These are phyloP conservation scores for Drosophila cracens DNA, from an alignment of 2,888 invertebrate species.

Conservation along the genomic window DNA sequence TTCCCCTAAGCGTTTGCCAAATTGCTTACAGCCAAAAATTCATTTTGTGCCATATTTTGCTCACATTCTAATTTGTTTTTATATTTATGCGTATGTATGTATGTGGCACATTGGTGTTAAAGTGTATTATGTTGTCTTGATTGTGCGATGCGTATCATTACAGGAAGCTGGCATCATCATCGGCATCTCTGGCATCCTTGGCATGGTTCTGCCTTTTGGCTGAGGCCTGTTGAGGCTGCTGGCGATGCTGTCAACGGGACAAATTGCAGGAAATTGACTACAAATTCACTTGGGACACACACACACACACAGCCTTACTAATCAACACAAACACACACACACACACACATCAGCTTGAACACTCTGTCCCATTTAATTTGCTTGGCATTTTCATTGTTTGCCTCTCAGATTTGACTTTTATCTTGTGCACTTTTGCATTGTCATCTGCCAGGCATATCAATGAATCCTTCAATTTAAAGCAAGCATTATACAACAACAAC, in stretches of 20 bases:
- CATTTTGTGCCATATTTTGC: constrained; percentile 63
- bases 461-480: constrained; percentile 24
- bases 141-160: constrained; percentile 73
- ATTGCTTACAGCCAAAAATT: constrained; percentile 58
- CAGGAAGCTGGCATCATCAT: constrained; percentile 55
- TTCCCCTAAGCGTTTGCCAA: constrained; percentile 63
- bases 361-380: constrained; percentile 33
- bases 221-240: constrained; percentile 1
- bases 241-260: constrained; percentile 48
- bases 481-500: not conserved
- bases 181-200: constrained; percentile 17
- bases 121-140: constrained; percentile 73
- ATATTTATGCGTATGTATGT: constrained; percentile 40
- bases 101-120: constrained; percentile 34
- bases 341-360: constrained; percentile 12
- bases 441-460: constrained; percentile 59
- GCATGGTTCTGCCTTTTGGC: constrained; percentile 15
- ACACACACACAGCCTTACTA: constrained; percentile 5
- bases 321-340: constrained; percentile 12
- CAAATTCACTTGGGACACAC: constrained; percentile 65
- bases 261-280: constrained; percentile 81
- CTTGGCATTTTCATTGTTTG: constrained; percentile 55
- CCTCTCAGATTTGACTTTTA: constrained; percentile 44
- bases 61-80: constrained; percentile 78
- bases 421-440: constrained; percentile 44